Base-by-base conservation (phyloP, 1,140 invertebrate genomes). In the Aporrectodea caliginosa region DNA sequence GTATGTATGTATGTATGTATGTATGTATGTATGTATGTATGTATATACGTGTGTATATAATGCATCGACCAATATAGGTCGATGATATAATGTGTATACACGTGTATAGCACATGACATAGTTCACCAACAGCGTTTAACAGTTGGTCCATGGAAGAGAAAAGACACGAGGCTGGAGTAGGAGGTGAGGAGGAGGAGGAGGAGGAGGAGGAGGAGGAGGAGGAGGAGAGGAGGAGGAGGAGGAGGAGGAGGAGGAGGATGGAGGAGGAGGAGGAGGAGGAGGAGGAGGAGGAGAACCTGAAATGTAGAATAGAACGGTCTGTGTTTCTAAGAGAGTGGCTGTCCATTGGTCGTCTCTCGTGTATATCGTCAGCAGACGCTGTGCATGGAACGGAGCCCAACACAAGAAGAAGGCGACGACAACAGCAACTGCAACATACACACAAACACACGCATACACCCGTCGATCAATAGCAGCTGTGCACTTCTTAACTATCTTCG, bases 381-480 rank as follows among this genome's bases (percentile, higher is more conserved):
- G 95, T 16, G 93, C 91, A 86, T 97, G 95, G 87, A 96, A 97
- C 12, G 95, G 95, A 0, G 94, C 94, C 95, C 95, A 97, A 87
- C 94, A 96, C 29, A 95, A 90, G 89, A 96, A 96, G 89, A 97
- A 97, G 2, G 94, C 94, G 58, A 96, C 91, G 29, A 96, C 94
- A 35, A 97, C 94, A 30, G 94, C 94, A 81, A 96, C 95, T 97
- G 91, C 35, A 86, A 85, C 22, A 22, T 58, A 58, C n/a, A n/a
- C n/a, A n/a, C n/a, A n/a, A n/a, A n/a, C n/a, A n/a, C n/a, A n/a
- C n/a, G n/a, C n/a, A n/a, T n/a, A n/a, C n/a, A n/a, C n/a, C n/a
- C n/a, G n/a, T n/a, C n/a, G n/a, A n/a, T n/a, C n/a, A n/a, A n/a
- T n/a, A n/a, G n/a, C n/a, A n/a, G n/a, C n/a, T n/a, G n/a, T n/a